Conservation (phyloP, 2,888 invertebrate genomes). For the Athripsodes cinereus region DNA sequence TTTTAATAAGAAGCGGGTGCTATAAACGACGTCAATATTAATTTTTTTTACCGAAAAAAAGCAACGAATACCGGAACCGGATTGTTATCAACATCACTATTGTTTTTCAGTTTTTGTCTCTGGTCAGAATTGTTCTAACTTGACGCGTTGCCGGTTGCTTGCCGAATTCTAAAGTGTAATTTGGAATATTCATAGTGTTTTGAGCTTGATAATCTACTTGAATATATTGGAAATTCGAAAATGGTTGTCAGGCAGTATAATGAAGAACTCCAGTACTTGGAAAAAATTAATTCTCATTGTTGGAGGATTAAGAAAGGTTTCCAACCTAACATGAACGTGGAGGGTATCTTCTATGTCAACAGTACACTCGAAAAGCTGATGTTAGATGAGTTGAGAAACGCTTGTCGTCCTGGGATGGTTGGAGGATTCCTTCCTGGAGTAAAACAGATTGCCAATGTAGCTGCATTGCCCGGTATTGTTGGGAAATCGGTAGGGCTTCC, state of each 20-base stretch:
- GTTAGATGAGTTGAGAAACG: constrained; percentile 91
- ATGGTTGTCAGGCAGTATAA: constrained; percentile 90
- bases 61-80: too few species aligned
- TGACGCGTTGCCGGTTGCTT: neutral
- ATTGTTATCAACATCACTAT: neutral
- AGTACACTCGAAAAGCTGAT: constrained; percentile 85
- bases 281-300: constrained; percentile 74
- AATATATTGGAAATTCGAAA: constrained; percentile 33
- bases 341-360: constrained; percentile 97
- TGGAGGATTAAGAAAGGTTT: constrained; percentile 98
- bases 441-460: constrained; percentile 98
- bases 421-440: constrained; percentile 98
- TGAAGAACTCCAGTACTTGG: constrained; percentile 89
- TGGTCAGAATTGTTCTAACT: neutral
- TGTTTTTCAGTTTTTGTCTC: neutral
- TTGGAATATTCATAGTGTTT: too few species aligned
- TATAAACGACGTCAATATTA: too few species aligned
- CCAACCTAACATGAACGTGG: constrained; percentile 99
- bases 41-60: too few species aligned
- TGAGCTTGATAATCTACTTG: too few species aligned
- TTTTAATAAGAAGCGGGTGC: too few species aligned
- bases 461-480: constrained; percentile 95
- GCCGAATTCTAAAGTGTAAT: neutral
- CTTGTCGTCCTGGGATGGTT: constrained; percentile 81
- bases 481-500: constrained; percentile 90